Base-by-base conservation (phyloP, 35 echinoderm and acorn worm species). In the Chiridota heheva region DNA sequence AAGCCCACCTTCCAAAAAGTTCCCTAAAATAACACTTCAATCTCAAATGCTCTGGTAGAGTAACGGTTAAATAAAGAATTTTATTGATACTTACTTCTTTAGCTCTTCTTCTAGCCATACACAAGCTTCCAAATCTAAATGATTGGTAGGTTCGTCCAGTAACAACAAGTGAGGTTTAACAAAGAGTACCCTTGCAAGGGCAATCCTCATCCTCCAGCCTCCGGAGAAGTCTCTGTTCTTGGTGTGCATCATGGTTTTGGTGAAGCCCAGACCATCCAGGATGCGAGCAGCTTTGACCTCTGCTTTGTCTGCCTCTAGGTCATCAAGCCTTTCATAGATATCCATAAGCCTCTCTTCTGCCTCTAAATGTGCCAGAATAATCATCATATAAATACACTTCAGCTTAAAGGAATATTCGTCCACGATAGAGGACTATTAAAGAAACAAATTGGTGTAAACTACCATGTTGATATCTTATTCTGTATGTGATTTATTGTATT, bases 91-190 rank as follows among this genome's bases (percentile, higher is more conserved):
- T 85, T 44, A 91, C 88, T 42, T 72, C 42, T 98, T 98, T 32
- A 98, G 63, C 61, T 98, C 95, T 60, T 98, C 89, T 68, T 98
- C 95, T n/a, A 98, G 59, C 95, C 95, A 98, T 4, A 98, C 95
- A 63, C 95, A 98, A 0, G 95, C 95, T 43, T 98, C 89, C 13
- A 98, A 41, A 64, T 98, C 95, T 1, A 98, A 69, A 88, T 98
- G 95, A 77, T 98, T 92, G 26, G 95, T 98, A 4, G 95, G 95
- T 56, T 98, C 95, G 31, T 98, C 95, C 42, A 98, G 73, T 20
- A 98, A 34, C 25, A 98, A 55, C 38, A 98, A 38, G 79, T 98
- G 95, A 42, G 95, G 95, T 56, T 88, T 91, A 36, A 98, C 85
- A 47, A 84, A 98, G 8, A 98, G 89, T 36, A 89, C 95, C 95